Evolutionary conservation across 2,113 vertebrate genomes (phyloP).

Genomic region (Oncorhynchus tshawytscha): DNA sequence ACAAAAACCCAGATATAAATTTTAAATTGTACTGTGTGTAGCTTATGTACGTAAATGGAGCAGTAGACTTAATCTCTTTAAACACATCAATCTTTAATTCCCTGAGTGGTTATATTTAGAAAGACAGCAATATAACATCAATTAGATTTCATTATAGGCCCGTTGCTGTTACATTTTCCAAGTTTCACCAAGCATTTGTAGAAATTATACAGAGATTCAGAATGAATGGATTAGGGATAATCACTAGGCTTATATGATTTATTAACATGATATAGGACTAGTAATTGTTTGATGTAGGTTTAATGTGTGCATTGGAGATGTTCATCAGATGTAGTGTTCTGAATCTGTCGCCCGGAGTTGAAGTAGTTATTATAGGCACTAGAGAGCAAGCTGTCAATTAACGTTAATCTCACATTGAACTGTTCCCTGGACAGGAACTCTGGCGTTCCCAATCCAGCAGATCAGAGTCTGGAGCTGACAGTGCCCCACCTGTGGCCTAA

Average conservation of each 20-base stretch:
- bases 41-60: slow-evolving; percentile 45
- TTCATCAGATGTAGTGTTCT: background rate
- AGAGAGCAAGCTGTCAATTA: background rate
- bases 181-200: slow-evolving; percentile 1
- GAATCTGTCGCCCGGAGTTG: background rate
- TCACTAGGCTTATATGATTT: background rate
- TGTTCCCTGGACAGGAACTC: background rate
- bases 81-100: slow-evolving; percentile 38
- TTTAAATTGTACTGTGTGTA: slow-evolving; percentile 14
- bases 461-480: background rate
- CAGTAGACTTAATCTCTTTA: slow-evolving; percentile 34
- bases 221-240: background rate
- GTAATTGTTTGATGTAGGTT: background rate
- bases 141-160: slow-evolving; percentile 11
- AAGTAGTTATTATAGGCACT: background rate
- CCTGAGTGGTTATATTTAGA: slow-evolving; percentile 13
- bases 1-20: slow-evolving; percentile 4
- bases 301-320: background rate
- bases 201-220: background rate
- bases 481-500: background rate
- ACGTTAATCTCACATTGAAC: background rate
- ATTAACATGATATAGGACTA: background rate
- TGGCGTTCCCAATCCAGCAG: background rate
- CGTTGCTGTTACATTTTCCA: slow-evolving; percentile 6
- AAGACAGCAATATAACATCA: slow-evolving; percentile 11